Percentiles rank a stretch among this genome's conserved stretches.
phyloP scores from a whole-genome alignment of 2,888 invertebrate genomes.

The Dicroscelio sp. region DNA sequence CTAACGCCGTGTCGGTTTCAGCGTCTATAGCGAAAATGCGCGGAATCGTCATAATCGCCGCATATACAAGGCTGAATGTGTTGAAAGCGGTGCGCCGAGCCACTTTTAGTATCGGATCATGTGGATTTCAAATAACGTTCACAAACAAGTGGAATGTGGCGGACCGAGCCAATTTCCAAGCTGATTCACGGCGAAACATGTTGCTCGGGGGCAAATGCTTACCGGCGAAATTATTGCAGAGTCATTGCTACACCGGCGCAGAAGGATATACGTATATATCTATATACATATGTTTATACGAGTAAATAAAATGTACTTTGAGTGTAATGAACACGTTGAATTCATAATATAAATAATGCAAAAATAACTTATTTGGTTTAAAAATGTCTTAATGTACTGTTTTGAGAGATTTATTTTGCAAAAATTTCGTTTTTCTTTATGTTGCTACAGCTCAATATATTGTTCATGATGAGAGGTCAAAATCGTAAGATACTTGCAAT shows the following conservation, averaged over 20 bases:
- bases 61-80: conserved; percentile 18
- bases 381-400: too few relatives aligned
- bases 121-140: conserved; percentile 43
- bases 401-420: too few relatives aligned
- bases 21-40: conserved; percentile 49
- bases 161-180: conserved; percentile 62
- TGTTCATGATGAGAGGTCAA: too few relatives aligned
- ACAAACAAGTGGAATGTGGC: conserved; percentile 40
- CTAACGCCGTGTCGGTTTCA: too few relatives aligned
- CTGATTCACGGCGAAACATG: conserved; percentile 65
- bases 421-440: too few relatives aligned
- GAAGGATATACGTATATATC: not conserved
- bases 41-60: conserved; percentile 40
- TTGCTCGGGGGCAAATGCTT: conserved; percentile 42
- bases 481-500: not conserved
- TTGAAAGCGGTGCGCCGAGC: conserved; percentile 1
- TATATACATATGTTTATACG: not conserved
- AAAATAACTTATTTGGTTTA: too few relatives aligned
- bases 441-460: too few relatives aligned
- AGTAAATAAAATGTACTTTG: not conserved
- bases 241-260: conserved; percentile 49
- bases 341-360: too few relatives aligned
- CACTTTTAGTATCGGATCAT: conserved; percentile 59
- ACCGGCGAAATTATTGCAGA: conserved; percentile 62
- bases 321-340: not conserved